Percentiles rank a stretch among this genome's conserved stretches.
These are phyloP conservation scores for Pandemis corylana DNA, from an alignment of 2,888 invertebrate genomes.

Conservation along the genomic window DNA sequence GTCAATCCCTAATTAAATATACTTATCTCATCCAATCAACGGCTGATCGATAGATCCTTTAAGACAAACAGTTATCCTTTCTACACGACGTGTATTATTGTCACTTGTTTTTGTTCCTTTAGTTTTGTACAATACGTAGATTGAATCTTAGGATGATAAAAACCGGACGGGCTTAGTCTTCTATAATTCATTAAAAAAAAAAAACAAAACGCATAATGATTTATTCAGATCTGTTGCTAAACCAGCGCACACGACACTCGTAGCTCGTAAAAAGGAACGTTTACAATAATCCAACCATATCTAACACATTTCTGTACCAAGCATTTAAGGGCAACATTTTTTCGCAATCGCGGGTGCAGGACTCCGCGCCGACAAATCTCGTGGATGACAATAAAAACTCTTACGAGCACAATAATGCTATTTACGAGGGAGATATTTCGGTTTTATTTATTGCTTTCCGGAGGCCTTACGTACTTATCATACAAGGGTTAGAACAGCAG, in stretches of 20 bases:
- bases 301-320: slow-evolving; percentile 5
- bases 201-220: no score
- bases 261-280: slow-evolving; percentile 22
- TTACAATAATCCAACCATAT: slow-evolving; percentile 27
- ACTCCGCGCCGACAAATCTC: slow-evolving; percentile 43
- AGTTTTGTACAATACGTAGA: no score
- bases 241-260: neutral
- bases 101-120: no score
- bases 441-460: slow-evolving; percentile 51
- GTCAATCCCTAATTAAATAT: no score
- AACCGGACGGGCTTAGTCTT: no score
- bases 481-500: slow-evolving; percentile 3
- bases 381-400: slow-evolving; percentile 54
- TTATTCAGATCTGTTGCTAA: neutral
- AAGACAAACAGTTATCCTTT: no score
- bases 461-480: slow-evolving; percentile 24
- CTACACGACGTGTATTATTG: no score
- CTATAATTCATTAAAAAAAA: no score
- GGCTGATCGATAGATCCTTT: no score
- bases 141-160: no score
- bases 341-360: slow-evolving; percentile 19
- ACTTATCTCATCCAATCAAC: no score
- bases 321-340: slow-evolving; percentile 17
- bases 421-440: slow-evolving; percentile 57
- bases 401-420: slow-evolving; percentile 53